These are phyloP conservation scores for Matsumurasca onukii DNA, from an alignment of 1,140 invertebrate species.

Conservation along the genomic window DNA sequence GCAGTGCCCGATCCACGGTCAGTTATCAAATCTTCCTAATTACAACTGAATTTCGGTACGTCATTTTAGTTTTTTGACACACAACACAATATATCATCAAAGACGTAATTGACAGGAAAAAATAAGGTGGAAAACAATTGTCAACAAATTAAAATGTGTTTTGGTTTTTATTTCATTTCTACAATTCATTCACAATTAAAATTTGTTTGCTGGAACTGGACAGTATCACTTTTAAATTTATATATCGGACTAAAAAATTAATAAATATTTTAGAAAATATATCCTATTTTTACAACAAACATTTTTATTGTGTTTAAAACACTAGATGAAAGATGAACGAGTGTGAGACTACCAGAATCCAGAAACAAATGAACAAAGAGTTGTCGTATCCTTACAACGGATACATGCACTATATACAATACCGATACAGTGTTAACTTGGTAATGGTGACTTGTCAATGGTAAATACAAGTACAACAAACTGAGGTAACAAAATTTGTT, in stretches of 20 bases:
- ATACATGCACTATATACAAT: slow-evolving; percentile 34
- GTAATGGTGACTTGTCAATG: slow-evolving; percentile 40
- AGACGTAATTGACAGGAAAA: no score
- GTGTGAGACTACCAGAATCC: slow-evolving; percentile 23
- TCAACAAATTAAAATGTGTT: slow-evolving; percentile 34
- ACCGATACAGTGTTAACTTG: slow-evolving; percentile 38
- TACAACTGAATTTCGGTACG: no score
- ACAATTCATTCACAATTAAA: slow-evolving; percentile 39
- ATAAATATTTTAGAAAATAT: slow-evolving; percentile 30
- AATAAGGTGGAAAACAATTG: no score
- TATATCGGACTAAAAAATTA: slow-evolving; percentile 21
- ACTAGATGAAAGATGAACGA: background rate
- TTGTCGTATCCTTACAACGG: slow-evolving; percentile 36
- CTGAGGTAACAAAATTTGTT: slow-evolving; percentile 40
- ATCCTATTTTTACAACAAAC: slow-evolving; percentile 25
- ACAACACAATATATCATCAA: no score
- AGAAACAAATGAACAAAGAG: slow-evolving; percentile 33
- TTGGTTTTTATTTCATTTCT: slow-evolving; percentile 40
- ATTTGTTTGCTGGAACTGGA: slow-evolving; percentile 30
- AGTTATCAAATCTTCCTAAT: no score
- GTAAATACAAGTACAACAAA: slow-evolving; percentile 40
- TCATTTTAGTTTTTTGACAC: no score
- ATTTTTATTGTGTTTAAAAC: slow-evolving; percentile 8
- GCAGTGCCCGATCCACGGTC: no score
- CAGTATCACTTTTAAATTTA: slow-evolving; percentile 32